A percentile compares a stretch with the other conserved stretches of the same genome.
Conservation (phyloP, 2,797 vertebrate species). For the Bovichtus variegatus region DNA sequence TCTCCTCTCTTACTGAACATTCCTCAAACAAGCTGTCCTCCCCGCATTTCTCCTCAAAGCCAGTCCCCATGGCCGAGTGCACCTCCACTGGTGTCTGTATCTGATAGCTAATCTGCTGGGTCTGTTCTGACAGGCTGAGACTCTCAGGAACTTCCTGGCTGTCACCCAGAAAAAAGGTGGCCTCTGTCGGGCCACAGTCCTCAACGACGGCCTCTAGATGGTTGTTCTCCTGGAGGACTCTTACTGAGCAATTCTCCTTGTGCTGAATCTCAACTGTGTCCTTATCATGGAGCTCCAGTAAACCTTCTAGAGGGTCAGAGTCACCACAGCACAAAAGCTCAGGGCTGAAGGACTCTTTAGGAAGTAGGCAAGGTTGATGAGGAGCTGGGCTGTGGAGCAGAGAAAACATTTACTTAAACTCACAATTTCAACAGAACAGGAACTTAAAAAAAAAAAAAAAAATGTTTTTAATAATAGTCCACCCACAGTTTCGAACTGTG, state of each 20-base stretch:
- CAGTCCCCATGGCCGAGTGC: constrained; percentile 52
- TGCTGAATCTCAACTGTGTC: constrained; percentile 3
- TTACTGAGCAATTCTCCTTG: constrained; percentile 35
- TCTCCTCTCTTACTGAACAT: background rate
- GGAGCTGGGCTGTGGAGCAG: constrained; percentile 75
- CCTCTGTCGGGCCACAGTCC: background rate
- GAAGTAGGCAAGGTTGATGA: constrained; percentile 69
- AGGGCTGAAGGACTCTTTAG: background rate
- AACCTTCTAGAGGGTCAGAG: constrained; percentile 23
- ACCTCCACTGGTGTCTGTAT: constrained; percentile 73
- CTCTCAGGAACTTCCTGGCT: constrained; percentile 17
- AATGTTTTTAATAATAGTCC: background rate
- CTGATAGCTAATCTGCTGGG: constrained; percentile 31
- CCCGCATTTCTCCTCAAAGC: constrained; percentile 20
- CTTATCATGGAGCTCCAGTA: constrained; percentile 17
- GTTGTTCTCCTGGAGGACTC: constrained; percentile 58
- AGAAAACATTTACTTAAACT: background rate
- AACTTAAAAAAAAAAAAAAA: no score
- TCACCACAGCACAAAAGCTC: constrained; percentile 13
- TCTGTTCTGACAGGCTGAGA: constrained; percentile 3
- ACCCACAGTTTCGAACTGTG: background rate
- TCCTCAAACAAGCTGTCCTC: background rate
- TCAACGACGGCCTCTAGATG: constrained; percentile 63
- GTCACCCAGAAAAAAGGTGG: constrained; percentile 64
- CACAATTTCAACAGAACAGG: background rate